A percentile compares a stretch with the other conserved stretches of the same genome.
These are phyloP conservation scores for Melangyna quadrimaculata DNA, from an alignment of 2,888 invertebrate genomes.

Conservation along the genomic window DNA sequence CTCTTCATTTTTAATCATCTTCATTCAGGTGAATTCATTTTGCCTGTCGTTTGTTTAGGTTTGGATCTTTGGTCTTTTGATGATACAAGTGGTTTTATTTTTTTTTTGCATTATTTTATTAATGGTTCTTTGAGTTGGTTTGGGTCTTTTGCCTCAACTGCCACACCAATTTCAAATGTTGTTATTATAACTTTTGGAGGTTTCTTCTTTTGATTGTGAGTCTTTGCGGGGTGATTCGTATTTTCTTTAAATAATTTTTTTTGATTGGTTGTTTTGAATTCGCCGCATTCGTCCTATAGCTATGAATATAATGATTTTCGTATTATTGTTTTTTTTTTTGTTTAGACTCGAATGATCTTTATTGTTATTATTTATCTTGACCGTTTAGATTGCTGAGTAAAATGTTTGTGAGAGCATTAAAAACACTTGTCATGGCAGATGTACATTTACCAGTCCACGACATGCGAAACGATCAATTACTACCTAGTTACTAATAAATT, in stretches of 20 bases:
- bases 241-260: slow-evolving; percentile 34
- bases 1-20: slow-evolving; percentile 9
- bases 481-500: too few species aligned
- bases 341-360: not conserved
- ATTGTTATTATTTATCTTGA: too few species aligned
- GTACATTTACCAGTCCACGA: too few species aligned
- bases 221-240: not conserved
- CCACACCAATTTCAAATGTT: not conserved
- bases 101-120: slow-evolving; percentile 36
- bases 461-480: too few species aligned
- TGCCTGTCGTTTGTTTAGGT: slow-evolving; percentile 8
- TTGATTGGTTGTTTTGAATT: slow-evolving; percentile 13
- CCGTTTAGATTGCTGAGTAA: too few species aligned
- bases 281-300: slow-evolving; percentile 20
- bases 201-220: slow-evolving; percentile 2
- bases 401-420: too few species aligned
- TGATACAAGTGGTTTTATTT: not conserved
- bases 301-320: not conserved
- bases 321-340: not conserved
- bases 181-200: slow-evolving; percentile 9
- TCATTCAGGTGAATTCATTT: slow-evolving; percentile 25
- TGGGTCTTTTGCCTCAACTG: not conserved
- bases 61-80: not conserved
- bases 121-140: not conserved
- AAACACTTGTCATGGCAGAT: too few species aligned